Evolutionary conservation across 30 jellyfish, hydroid and myxozoan genomes (phyloP), one percentile per base, ranked within the genome.

Genomic region (Pseudorhiza aurosa): DNA sequence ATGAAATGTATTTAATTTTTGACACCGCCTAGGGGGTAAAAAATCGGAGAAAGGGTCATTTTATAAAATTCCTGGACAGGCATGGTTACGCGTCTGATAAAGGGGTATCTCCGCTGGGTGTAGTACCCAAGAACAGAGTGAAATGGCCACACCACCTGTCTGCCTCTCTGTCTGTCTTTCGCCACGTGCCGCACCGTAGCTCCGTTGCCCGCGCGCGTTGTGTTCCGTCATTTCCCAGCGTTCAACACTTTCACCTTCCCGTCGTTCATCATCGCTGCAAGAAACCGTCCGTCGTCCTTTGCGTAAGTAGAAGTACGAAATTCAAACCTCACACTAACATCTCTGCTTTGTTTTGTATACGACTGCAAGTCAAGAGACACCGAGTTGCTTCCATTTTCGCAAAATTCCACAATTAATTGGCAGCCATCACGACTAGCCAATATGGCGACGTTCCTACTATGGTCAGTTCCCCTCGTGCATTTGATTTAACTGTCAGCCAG

Each of bases 181-280:
- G 60, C 5, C 60, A 46, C 60, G 60, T 46, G 60, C 60, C 19
- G 60, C 60, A 46, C 60, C 14, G 19, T 46, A 12, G 4, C 45
- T 32, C 27, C 81, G 32, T 21, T 43, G 45, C 81, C 53, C 68
- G 62, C 68, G 35, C 81, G 44, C 58, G 62, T 32, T n/a, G 72
- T 21, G 21, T 14, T n/a, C 53, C 77, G 44, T 21, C 39, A 45
- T 72, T 75, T 75, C 88, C 88, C 88, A 58, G 68, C 88, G 88
- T 75, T 58, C 88, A 75, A 75, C 79, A 51, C 58, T 58, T 36
- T 8, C 50, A 36, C 79, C 90, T 88, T 88, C 97, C 97, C 97
- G 83, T 82, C 97, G 97, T 89, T 63, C 97, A 81, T 51, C 95
- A 58, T 81, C 65, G 68, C 67, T 36, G 82, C 63, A 56, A 87